phyloP scores from a whole-genome alignment of 2,797 vertebrate genomes.

The Tenualosa thibaudeaui region DNA sequence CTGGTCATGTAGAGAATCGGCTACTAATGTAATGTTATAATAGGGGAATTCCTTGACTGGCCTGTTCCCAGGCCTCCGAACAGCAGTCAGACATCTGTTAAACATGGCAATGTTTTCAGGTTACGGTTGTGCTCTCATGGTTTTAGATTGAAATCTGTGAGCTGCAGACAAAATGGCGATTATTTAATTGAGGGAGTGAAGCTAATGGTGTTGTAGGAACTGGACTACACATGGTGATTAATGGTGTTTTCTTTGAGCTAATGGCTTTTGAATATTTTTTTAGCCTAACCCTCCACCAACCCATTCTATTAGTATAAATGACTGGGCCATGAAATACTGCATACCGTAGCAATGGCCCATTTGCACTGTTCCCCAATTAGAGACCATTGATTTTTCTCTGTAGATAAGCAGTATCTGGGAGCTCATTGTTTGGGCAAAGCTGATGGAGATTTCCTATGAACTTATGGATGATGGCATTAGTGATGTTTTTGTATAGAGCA shows the following conservation, averaged over 20 bases:
- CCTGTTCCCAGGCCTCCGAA: neutral
- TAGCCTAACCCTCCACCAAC: neutral
- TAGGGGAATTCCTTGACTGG: neutral
- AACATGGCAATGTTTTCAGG: neutral
- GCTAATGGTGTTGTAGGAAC: constrained; percentile 54
- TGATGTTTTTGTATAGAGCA: too few relatives aligned
- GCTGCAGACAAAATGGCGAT: neutral
- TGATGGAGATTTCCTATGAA: neutral
- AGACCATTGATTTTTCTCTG: neutral
- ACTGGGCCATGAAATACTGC: neutral
- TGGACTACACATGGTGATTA: constrained; percentile 63
- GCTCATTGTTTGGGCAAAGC: neutral
- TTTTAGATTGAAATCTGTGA: neutral
- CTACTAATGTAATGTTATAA: neutral
- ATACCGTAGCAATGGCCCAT: neutral
- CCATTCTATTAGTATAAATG: constrained; percentile 8
- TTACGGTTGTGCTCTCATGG: neutral
- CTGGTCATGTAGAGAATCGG: neutral
- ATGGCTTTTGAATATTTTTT: constrained; percentile 15
- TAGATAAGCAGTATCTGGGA: neutral
- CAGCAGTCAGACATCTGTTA: neutral
- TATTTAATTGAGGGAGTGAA: neutral
- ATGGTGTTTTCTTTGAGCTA: constrained; percentile 16
- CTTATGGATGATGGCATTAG: too few relatives aligned
- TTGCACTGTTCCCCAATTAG: constrained; percentile 3